A percentile compares a stretch with the other conserved stretches of the same genome.
phyloP scores from a whole-genome alignment of 2,888 invertebrate genomes.

The Hydropsyche betteni region DNA sequence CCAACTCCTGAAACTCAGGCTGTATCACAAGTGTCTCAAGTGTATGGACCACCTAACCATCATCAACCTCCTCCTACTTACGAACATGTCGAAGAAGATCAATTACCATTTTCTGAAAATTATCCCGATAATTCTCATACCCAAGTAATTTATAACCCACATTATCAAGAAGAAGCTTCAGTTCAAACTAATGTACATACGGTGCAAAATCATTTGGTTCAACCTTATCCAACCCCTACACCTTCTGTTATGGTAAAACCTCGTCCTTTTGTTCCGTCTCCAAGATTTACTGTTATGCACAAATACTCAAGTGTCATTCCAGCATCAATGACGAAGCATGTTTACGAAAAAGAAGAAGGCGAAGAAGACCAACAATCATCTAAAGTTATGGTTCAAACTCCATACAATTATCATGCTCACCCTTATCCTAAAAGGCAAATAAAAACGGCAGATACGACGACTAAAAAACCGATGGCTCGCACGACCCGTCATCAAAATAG shows the following conservation, averaged over 20 bases:
- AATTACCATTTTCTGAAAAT: conserved; percentile 64
- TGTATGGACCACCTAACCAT: conserved; percentile 52
- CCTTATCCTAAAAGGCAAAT: conserved; percentile 57
- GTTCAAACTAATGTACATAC: background rate
- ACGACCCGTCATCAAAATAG: conserved; percentile 34
- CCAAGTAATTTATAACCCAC: conserved; percentile 64
- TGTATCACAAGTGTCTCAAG: conserved; percentile 48
- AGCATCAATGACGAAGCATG: background rate
- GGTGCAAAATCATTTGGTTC: background rate
- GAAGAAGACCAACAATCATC: conserved; percentile 52
- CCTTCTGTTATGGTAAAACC: conserved; percentile 24
- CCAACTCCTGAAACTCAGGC: conserved; percentile 22
- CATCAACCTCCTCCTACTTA: conserved; percentile 50
- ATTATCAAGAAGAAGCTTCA: conserved; percentile 55
- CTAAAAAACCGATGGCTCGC: conserved; percentile 26
- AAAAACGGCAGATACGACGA: conserved; percentile 38
- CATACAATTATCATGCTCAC: conserved; percentile 61
- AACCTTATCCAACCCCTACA: conserved; percentile 9
- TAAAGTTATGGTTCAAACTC: conserved; percentile 58
- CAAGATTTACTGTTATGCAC: background rate
- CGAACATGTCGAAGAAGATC: conserved; percentile 53
- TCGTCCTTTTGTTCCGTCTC: conserved; percentile 11
- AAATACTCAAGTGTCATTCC: conserved; percentile 7
- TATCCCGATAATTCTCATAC: conserved; percentile 69
- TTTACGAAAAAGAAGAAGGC: conserved; percentile 32